Evolutionary conservation across 1,140 invertebrate genomes (phyloP), one percentile per base, ranked within the genome.

Genomic region (Drosophila pectinifera): DNA sequence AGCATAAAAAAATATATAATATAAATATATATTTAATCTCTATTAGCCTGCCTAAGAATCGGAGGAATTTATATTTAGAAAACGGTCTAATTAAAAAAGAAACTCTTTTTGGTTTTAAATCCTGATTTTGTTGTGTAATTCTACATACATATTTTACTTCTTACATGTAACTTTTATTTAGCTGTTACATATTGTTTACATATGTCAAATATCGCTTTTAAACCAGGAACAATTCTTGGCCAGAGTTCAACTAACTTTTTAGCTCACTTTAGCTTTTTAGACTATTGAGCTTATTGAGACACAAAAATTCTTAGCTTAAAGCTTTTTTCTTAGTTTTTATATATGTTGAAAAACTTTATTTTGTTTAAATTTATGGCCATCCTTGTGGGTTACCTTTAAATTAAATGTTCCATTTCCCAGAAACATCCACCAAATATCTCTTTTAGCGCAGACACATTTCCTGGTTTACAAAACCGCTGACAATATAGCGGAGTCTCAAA

Each of bases 1-100:
- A 3, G 7, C 14, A n/a, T 7, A 7, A 13, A 1, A 8, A 8
- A 31, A 49, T 31, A 1, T 7, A 18, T 18, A 3, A 2, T 8
- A 8, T 8, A 20, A 13, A 14, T 3, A 14, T 14, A 4, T 5
- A 8, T 1, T 5, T 0, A 3, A 34, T 14, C 3, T 51, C 3
- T 3, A 5, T 20, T 6, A 8, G 0, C 0, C 3, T 1, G 4
- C 1, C 1, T 14, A 20, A 14, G 5, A 34, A 14, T 20, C 0
- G 20, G 1, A 0, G 11, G 0, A 13, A 16, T 0, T 1, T 3
- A 14, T 8, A 2, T 5, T 7, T 4, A 28, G 16, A 18, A n/a
- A 34, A 34, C 4, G 3, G 31, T 4, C 4, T 13, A 13, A 4
- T 13, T 34, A 34, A 4, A 34, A 13, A 4, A 0, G 3, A n/a